Percentiles rank a stretch among this genome's conserved stretches.
phyloP scores from a whole-genome alignment of 2,888 invertebrate species.

The Rhogogaster chlorosoma region DNA sequence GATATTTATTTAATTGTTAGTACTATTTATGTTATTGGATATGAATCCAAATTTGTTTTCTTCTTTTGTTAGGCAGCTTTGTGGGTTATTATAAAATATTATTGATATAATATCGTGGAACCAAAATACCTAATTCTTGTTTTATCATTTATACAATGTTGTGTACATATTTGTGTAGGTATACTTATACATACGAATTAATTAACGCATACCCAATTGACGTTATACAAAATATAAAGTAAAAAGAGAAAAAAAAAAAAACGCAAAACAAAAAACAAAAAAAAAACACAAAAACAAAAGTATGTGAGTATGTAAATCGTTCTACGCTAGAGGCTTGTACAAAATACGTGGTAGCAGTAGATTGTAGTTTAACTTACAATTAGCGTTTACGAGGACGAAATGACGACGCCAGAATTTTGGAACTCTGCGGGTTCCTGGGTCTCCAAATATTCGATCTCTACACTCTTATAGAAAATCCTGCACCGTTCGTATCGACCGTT shows the following conservation, averaged over 20 bases:
- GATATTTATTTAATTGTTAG: conserved; percentile 53
- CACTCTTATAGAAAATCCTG: background rate
- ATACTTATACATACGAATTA: conserved; percentile 49
- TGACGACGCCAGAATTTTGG: conserved; percentile 26
- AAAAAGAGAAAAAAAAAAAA: conserved; percentile 18
- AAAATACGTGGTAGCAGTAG: conserved; percentile 57
- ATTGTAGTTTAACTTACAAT: conserved; percentile 43
- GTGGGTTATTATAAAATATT: conserved; percentile 50
- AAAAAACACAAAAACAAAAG: conserved; percentile 41
- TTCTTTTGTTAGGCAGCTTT: conserved; percentile 47
- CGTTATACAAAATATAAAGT: conserved; percentile 30
- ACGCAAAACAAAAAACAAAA: conserved; percentile 46
- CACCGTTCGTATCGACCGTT: conserved; percentile 28
- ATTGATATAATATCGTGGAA: conserved; percentile 51
- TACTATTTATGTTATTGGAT: conserved; percentile 54
- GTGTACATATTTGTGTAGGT: conserved; percentile 54
- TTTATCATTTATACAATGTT: conserved; percentile 50
- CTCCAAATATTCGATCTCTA: conserved; percentile 26
- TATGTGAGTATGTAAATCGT: conserved; percentile 53
- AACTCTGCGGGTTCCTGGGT: conserved; percentile 37
- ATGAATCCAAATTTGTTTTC: conserved; percentile 52
- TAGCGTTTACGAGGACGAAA: conserved; percentile 43
- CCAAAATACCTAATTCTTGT: conserved; percentile 50
- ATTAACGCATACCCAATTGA: conserved; percentile 25
- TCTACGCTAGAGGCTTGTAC: conserved; percentile 61